These are phyloP conservation scores for Hypsibius dujardini DNA, from an alignment of 1,140 invertebrate species.

Conservation along the genomic window DNA sequence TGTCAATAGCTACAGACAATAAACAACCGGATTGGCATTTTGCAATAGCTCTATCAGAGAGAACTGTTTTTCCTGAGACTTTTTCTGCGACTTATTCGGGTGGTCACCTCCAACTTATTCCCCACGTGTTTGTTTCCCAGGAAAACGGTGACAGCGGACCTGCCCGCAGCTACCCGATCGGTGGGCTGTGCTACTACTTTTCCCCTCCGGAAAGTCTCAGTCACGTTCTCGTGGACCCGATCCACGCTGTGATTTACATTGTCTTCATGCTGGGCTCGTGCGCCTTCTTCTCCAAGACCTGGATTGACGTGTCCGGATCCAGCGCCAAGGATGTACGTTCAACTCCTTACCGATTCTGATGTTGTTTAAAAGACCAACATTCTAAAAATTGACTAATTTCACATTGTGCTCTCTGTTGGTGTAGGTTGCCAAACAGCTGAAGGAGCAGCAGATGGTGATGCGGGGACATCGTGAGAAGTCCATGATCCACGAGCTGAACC, in stretches of 20 bases:
- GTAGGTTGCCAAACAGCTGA: conserved; percentile 92
- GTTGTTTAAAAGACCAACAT: conserved; percentile 9
- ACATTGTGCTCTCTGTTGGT: conserved; percentile 24
- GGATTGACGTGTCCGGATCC: conserved; percentile 98
- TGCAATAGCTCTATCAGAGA: no score
- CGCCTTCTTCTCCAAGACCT: conserved; percentile 99
- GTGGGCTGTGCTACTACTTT: conserved; percentile 94
- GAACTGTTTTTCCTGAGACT: conserved; percentile 12
- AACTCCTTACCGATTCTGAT: neutral
- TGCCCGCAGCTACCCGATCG: conserved; percentile 71
- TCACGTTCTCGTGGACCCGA: conserved; percentile 83
- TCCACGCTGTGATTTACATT: conserved; percentile 92
- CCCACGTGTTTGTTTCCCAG: conserved; percentile 24
- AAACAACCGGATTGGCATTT: no score
- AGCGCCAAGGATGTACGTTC: conserved; percentile 91
- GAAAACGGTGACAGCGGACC: conserved; percentile 90
- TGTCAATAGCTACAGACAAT: no score
- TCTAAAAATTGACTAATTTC: conserved; percentile 20
- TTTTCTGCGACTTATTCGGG: neutral
- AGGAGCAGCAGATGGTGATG: conserved; percentile 99
- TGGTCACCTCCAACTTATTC: conserved; percentile 2
- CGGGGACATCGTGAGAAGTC: conserved; percentile 94
- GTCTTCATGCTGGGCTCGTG: conserved; percentile 98
- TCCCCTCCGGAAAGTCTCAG: conserved; percentile 92
- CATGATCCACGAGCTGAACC: conserved; percentile 96